phyloP scores from a whole-genome alignment of 1,140 invertebrate species.

The Spodoptera frugiperda region DNA sequence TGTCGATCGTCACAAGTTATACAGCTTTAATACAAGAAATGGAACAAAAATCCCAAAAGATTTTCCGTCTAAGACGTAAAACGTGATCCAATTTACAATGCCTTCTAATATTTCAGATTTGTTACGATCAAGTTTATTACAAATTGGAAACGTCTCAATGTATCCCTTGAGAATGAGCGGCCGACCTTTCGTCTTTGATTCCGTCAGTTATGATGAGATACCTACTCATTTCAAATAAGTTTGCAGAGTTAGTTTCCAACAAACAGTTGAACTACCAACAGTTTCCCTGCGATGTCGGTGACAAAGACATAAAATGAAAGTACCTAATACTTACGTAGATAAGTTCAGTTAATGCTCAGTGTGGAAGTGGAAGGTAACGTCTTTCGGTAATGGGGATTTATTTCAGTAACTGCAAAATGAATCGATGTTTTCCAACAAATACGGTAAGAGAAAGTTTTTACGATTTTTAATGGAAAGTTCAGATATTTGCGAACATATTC shows the following conservation, averaged over 20 bases:
- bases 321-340: constrained; percentile 16
- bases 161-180: constrained; percentile 57
- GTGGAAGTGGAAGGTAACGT: neutral
- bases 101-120: constrained; percentile 66
- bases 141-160: constrained; percentile 68
- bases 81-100: constrained; percentile 73
- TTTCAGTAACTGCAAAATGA: neutral
- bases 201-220: constrained; percentile 51
- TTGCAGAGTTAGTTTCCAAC: constrained; percentile 26
- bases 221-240: constrained; percentile 42
- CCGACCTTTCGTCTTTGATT: constrained; percentile 55
- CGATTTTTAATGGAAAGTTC: too few species aligned
- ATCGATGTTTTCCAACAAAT: neutral
- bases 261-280: constrained; percentile 13
- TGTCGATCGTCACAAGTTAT: constrained; percentile 42
- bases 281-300: neutral
- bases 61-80: constrained; percentile 62
- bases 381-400: constrained; percentile 5
- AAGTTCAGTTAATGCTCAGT: constrained; percentile 19
- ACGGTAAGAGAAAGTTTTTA: neutral
- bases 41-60: constrained; percentile 58
- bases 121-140: constrained; percentile 68
- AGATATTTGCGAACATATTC: too few species aligned
- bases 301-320: constrained; percentile 30
- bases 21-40: constrained; percentile 48